Conservation (phyloP, 2,797 vertebrate genomes). For the Chromobotia macracanthus region DNA sequence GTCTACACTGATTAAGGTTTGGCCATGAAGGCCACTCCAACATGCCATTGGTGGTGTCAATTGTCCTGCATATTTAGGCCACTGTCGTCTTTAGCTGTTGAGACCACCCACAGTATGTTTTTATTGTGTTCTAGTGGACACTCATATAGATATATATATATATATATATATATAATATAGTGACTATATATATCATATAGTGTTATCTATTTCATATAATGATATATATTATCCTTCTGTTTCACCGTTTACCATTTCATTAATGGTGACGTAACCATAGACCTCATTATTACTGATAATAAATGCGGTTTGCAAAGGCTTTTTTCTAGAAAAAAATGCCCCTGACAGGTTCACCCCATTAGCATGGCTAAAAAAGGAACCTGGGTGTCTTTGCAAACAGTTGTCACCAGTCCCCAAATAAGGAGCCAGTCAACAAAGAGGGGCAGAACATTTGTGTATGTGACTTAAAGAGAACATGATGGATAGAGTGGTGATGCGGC, state of each 20-base stretch:
- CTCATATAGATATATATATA: background rate
- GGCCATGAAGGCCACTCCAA: constrained; percentile 12
- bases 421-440: constrained; percentile 40
- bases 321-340: background rate
- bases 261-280: background rate
- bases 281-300: constrained; percentile 47
- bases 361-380: constrained; percentile 50
- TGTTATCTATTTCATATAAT: no score
- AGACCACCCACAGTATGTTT: constrained; percentile 38
- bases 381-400: constrained; percentile 60
- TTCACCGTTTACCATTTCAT: background rate
- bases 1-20: background rate
- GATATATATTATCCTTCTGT: background rate
- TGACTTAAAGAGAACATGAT: constrained; percentile 37
- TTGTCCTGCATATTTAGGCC: constrained; percentile 17
- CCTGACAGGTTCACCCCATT: background rate
- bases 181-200: no score
- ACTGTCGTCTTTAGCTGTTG: constrained; percentile 13
- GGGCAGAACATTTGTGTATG: constrained; percentile 32
- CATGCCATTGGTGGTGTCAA: constrained; percentile 18
- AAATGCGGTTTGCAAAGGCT: background rate
- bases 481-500: constrained; percentile 13
- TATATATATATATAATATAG: no score
- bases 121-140: constrained; percentile 10
- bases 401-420: constrained; percentile 52